phyloP scores from a whole-genome alignment of 2,888 invertebrate genomes.

The Dyspetes luteomarginatus region DNA sequence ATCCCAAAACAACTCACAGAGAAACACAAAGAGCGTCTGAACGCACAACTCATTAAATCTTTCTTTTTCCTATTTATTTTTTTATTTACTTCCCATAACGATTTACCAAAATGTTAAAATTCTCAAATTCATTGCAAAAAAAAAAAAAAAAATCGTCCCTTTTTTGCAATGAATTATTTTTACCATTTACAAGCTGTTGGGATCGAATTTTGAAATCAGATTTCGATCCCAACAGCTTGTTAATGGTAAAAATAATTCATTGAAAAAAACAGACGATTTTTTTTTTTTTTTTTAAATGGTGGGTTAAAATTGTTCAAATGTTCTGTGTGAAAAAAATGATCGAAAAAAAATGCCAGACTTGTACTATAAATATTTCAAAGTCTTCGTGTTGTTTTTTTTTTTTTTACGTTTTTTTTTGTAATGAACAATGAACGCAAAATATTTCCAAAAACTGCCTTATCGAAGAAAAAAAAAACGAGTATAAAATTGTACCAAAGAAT shows the following conservation, averaged over 20 bases:
- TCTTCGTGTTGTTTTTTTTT: background rate
- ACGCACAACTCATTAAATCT: background rate
- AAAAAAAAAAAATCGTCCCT: background rate
- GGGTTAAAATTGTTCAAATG: background rate
- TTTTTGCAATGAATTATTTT: background rate
- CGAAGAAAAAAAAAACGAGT: background rate
- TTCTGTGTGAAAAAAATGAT: background rate
- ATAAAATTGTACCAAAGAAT: constrained; percentile 6
- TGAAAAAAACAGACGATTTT: too few relatives aligned
- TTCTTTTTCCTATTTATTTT: background rate
- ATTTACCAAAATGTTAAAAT: too few relatives aligned
- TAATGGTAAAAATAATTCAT: background rate
- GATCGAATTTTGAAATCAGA: background rate
- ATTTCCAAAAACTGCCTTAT: constrained; percentile 17
- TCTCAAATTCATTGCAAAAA: too few relatives aligned
- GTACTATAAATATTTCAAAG: constrained; percentile 1
- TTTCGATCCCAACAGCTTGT: background rate
- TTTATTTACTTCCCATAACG: background rate
- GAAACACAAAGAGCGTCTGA: constrained; percentile 77
- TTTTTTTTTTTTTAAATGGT: too few relatives aligned
- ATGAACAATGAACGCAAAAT: background rate
- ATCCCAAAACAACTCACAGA: constrained; percentile 71
- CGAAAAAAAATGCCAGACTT: constrained; percentile 26
- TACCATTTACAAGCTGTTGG: background rate
- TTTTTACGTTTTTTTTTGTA: constrained; percentile 10